Conservation (phyloP, 2,113 vertebrate species). For the Megaceryle maxima region DNA sequence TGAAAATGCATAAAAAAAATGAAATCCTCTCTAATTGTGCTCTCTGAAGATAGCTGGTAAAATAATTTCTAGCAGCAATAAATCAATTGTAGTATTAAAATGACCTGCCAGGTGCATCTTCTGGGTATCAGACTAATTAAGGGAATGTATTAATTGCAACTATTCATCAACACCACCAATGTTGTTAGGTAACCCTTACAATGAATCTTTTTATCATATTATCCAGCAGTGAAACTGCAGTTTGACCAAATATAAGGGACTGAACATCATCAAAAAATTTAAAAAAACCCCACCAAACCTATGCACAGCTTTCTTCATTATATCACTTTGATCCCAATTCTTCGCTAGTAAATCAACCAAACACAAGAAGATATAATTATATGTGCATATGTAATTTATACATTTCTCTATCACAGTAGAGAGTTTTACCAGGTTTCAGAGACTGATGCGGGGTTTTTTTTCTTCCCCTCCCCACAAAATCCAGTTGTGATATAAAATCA, state of each 20-base stretch:
- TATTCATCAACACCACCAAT: slow-evolving; percentile 84
- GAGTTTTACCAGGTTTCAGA: not conserved
- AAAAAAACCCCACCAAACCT: not conserved
- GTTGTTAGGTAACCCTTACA: slow-evolving; percentile 78
- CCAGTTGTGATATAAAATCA: not conserved
- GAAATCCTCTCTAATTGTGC: slow-evolving; percentile 82
- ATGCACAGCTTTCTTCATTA: not conserved
- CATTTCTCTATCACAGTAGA: not conserved
- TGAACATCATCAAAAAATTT: not conserved
- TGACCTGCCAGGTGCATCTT: slow-evolving; percentile 87
- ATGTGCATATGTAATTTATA: not conserved
- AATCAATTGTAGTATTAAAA: slow-evolving; percentile 87
- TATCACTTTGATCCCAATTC: not conserved
- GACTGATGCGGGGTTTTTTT: not conserved
- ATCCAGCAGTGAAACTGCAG: slow-evolving; percentile 72
- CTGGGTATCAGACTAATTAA: slow-evolving; percentile 86
- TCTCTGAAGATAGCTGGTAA: slow-evolving; percentile 82
- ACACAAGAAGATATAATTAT: not conserved
- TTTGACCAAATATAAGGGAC: slow-evolving; percentile 57
- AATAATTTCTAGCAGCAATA: slow-evolving; percentile 83
- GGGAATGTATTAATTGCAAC: slow-evolving; percentile 86
- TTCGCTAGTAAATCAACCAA: not conserved
- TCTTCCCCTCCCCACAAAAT: not conserved
- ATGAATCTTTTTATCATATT: slow-evolving; percentile 78
- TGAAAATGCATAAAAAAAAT: slow-evolving; percentile 79